A percentile compares a stretch with the other conserved stretches of the same genome.
phyloP scores from a whole-genome alignment of 2,888 invertebrate species.

The Neoascia interrupta region DNA sequence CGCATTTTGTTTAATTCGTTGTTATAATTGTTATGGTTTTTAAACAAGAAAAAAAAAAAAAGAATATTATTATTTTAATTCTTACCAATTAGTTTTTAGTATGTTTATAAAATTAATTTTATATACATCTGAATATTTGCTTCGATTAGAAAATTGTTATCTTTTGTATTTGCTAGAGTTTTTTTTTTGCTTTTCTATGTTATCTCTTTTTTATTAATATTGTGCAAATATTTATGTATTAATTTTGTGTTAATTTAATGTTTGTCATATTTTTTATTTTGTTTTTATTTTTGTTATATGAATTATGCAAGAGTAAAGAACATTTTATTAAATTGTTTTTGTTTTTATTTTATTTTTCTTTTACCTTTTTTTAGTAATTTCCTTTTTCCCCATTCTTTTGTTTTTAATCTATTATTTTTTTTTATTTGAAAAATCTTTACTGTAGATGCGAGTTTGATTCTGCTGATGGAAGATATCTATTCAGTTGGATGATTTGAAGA shows the following conservation, averaged over 20 bases:
- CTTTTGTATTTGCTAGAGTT: conserved; percentile 63
- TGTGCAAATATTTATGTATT: conserved; percentile 67
- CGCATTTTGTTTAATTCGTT: conserved; percentile 65
- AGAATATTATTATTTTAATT: conserved; percentile 42
- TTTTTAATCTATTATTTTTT: background rate
- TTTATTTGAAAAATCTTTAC: background rate
- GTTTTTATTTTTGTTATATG: conserved; percentile 63
- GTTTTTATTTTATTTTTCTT: conserved; percentile 36
- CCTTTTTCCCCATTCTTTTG: no score
- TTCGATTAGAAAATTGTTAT: conserved; percentile 65
- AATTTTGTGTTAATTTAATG: conserved; percentile 67
- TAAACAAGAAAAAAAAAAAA: no score
- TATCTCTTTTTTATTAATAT: conserved; percentile 67
- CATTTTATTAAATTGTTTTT: conserved; percentile 54
- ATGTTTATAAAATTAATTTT: conserved; percentile 43
- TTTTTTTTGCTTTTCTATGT: conserved; percentile 64
- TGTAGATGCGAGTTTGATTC: background rate
- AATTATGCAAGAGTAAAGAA: conserved; percentile 65
- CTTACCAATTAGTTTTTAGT: conserved; percentile 50
- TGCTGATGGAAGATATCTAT: background rate
- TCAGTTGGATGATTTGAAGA: no score
- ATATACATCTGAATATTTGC: conserved; percentile 51
- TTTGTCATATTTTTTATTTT: conserved; percentile 67
- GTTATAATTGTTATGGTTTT: conserved; percentile 64
- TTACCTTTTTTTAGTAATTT: background rate